phyloP scores from a whole-genome alignment of 92 coral and sea anemone genomes.

The Zoanthus gigantus region DNA sequence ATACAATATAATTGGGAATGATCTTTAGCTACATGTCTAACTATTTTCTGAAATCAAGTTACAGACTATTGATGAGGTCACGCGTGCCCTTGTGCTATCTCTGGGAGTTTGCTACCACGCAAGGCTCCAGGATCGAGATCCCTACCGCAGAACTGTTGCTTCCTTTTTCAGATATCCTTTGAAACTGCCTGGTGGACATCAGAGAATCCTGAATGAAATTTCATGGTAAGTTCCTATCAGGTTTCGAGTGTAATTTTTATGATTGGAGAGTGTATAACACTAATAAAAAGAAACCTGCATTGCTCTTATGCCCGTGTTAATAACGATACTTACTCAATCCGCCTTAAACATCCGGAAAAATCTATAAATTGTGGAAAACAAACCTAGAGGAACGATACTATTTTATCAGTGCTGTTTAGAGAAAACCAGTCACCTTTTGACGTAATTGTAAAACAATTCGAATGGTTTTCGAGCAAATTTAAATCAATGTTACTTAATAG shows the following conservation, averaged over 20 bases:
- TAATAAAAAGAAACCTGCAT: too few relatives aligned
- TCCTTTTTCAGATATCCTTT: slow-evolving; percentile 59
- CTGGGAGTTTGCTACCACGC: slow-evolving; percentile 92
- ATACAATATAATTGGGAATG: neutral
- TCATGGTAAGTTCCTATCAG: slow-evolving; percentile 54
- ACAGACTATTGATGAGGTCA: slow-evolving; percentile 65
- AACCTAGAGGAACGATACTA: too few relatives aligned
- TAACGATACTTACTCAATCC: too few relatives aligned
- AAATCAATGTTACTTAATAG: too few relatives aligned
- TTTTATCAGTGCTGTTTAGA: too few relatives aligned
- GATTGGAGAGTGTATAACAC: too few relatives aligned
- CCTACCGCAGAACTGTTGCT: slow-evolving; percentile 73
- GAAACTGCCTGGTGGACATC: slow-evolving; percentile 70
- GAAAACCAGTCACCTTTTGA: too few relatives aligned
- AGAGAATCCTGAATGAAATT: slow-evolving; percentile 69
- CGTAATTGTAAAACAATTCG: too few relatives aligned
- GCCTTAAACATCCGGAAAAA: too few relatives aligned
- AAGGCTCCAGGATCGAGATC: slow-evolving; percentile 68
- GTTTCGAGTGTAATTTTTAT: neutral
- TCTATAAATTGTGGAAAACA: too few relatives aligned
- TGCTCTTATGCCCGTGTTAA: too few relatives aligned
- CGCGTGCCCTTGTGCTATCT: slow-evolving; percentile 80
- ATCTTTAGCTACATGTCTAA: neutral
- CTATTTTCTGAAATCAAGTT: neutral
- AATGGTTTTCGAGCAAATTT: too few relatives aligned